Percentiles rank a stretch among this genome's conserved stretches.
Evolutionary conservation across 2,797 vertebrate genomes (phyloP).

Genomic region (Hemitrygon akajei): DNA sequence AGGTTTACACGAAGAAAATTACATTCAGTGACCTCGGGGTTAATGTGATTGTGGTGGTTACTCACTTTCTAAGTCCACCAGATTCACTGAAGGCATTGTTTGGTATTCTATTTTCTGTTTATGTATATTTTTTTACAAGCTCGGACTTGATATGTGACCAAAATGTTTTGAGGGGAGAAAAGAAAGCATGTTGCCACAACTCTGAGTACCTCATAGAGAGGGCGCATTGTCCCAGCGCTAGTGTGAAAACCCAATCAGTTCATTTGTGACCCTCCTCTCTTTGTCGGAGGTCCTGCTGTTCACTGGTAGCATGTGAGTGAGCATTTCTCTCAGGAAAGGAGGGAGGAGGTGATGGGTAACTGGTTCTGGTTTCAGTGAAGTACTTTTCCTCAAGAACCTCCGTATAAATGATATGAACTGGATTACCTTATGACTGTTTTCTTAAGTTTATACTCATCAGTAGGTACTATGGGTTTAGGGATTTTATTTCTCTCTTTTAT

Average conservation of each 20-base stretch:
- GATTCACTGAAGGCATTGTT: background rate
- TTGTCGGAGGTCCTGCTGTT: background rate
- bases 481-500: background rate
- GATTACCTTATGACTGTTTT: background rate
- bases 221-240: too few species aligned
- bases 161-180: slow-evolving; percentile 2
- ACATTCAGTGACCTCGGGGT: background rate
- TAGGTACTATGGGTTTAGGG: background rate
- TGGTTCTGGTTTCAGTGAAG: background rate
- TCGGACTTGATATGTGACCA: slow-evolving; percentile 10
- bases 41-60: background rate
- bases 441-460: background rate
- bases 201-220: background rate
- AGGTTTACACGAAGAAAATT: background rate
- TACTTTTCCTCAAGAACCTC: background rate
- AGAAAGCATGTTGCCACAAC: background rate
- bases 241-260: too few species aligned
- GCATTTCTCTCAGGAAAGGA: background rate
- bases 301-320: background rate
- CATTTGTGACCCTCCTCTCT: background rate
- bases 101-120: slow-evolving; percentile 16
- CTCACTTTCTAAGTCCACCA: slow-evolving; percentile 19
- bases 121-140: background rate
- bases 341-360: background rate
- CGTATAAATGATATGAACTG: background rate